Evolutionary conservation across 2,113 vertebrate species (phyloP).

Genomic region (Motacilla tschutschensis): DNA sequence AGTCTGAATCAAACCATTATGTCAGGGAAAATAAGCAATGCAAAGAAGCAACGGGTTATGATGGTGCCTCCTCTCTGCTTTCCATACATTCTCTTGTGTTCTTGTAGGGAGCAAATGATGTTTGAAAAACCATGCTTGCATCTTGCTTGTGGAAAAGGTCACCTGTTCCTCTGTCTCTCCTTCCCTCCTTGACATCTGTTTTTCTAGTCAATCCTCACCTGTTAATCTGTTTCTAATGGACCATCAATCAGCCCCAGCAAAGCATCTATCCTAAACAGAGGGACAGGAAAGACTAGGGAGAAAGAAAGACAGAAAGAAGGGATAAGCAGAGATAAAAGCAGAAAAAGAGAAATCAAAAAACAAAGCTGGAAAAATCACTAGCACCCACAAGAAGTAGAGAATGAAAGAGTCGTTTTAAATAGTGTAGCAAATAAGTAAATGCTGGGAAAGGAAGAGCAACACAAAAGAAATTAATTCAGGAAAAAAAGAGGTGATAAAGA

Average conservation of each 20-base stretch:
- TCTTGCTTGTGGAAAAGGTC: slow-evolving; percentile 59
- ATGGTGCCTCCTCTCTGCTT: background rate
- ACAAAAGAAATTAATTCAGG: background rate
- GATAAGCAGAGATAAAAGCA: background rate
- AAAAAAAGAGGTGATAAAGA: background rate
- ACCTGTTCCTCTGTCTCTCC: background rate
- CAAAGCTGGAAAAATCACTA: background rate
- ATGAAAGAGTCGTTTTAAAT: background rate
- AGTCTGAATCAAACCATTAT: background rate
- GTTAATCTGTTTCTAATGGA: slow-evolving; percentile 67
- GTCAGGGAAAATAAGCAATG: slow-evolving; percentile 23
- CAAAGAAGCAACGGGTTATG: background rate
- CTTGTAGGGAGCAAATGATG: background rate
- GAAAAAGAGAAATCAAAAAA: background rate
- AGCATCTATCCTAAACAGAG: slow-evolving; percentile 17
- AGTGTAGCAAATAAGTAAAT: background rate
- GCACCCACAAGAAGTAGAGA: background rate
- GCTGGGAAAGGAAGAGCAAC: background rate
- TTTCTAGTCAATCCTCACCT: slow-evolving; percentile 56
- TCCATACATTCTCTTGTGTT: background rate
- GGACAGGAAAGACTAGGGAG: background rate
- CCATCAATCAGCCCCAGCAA: slow-evolving; percentile 56
- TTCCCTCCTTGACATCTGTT: slow-evolving; percentile 56
- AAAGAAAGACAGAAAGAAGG: background rate
- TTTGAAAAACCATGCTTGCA: slow-evolving; percentile 40